Base-by-base conservation (phyloP, 2,888 invertebrate genomes). In the Spilosoma lubricipeda region DNA sequence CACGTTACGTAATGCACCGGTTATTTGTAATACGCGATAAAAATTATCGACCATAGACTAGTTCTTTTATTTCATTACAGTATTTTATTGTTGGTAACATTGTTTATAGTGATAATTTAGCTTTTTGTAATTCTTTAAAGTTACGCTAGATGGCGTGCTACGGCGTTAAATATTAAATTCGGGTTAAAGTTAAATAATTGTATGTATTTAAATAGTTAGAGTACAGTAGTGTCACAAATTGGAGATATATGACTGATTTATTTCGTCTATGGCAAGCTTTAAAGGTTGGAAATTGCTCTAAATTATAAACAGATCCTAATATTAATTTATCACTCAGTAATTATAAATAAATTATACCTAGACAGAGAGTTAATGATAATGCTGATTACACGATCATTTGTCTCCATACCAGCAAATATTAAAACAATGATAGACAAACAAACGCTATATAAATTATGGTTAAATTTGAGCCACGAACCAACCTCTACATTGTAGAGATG, bases 1-100 rank as follows among this genome's bases (percentile, higher is more conserved):
- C 70, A 77, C 76, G 82, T 92, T 91, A 87, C 91, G 92, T 90
- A 92, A 93, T 87, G 80, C 79, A 77, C 77, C 76, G 77, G 75
- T 77, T 78, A 81, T 83, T 83, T 78, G 65, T 81, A 72, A 81
- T 70, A 42, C 84, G 78, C 83, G 84, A 79, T 85, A 81, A 84
- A 73, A 83, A 79, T 80, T 79, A 80, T 84, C 78, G 77, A 67
- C 64, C 77, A 77, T 73, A 71, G 70, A 73, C 33, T 18, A 36
- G 15, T 4, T 63, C 63, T 70, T 48, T 48, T 70, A 15, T 30
- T 13, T 65, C 18, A 39, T 71, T 39, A 18, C n/a, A 66, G 33
- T 20, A 30, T 1, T 18, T 30, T 18, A 8, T 63, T 30, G 18
- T 63, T 7, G 5, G 63, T 30, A 30, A 30, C 27, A 63, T 30